These are phyloP conservation scores for Congeria kusceri DNA, from an alignment of 2,888 invertebrate genomes.

Conservation along the genomic window DNA sequence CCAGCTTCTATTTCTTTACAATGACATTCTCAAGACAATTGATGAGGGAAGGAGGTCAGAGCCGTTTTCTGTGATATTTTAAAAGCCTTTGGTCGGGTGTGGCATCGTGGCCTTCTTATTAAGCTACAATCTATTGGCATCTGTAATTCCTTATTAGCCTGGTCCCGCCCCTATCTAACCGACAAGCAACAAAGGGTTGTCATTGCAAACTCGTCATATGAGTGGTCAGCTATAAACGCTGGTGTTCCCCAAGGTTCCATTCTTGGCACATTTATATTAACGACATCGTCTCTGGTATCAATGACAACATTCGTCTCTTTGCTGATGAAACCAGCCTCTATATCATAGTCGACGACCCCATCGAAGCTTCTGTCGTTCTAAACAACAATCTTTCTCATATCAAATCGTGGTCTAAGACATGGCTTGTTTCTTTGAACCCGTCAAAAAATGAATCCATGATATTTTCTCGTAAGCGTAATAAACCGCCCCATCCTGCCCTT, in stretches of 20 bases:
- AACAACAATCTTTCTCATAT: no score
- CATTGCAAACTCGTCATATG: neutral
- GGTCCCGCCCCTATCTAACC: no score
- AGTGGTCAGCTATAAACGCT: neutral
- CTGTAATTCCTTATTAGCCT: no score
- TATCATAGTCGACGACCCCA: no score
- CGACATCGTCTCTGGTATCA: neutral
- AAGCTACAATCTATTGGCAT: neutral
- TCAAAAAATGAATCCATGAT: neutral
- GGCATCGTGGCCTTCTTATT: neutral
- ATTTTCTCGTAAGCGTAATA: neutral
- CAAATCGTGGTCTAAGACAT: neutral
- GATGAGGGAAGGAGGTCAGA: neutral
- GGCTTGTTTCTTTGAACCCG: conserved; percentile 1
- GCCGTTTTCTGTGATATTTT: neutral
- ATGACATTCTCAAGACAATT: neutral
- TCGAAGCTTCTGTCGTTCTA: no score
- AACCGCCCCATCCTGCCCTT: neutral
- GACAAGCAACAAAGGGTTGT: no score
- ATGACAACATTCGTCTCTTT: no score
- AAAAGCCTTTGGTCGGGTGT: no score
- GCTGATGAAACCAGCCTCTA: no score
- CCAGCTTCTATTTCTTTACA: conserved; percentile 10
- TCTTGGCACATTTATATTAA: conserved; percentile 6
- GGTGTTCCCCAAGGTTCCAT: neutral